Evolutionary conservation across 2,113 vertebrate genomes (phyloP).

Genomic region (Morone saxatilis): DNA sequence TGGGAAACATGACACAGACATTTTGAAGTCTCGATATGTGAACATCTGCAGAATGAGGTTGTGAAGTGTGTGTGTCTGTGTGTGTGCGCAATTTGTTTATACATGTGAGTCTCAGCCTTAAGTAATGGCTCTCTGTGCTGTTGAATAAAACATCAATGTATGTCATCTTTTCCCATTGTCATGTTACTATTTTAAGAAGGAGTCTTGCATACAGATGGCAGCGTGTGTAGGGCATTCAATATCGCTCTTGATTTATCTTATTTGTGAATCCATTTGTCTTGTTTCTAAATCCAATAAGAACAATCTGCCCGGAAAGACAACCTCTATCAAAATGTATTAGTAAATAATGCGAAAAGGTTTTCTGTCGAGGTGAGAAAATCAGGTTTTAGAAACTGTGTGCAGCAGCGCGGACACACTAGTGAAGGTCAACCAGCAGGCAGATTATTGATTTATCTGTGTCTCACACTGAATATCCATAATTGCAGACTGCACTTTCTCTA

Average conservation of each 20-base stretch:
- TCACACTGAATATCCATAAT: conserved; percentile 20
- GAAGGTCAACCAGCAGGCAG: conserved; percentile 61
- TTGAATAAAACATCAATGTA: conserved; percentile 72
- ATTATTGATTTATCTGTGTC: conserved; percentile 25
- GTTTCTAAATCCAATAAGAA: conserved; percentile 38
- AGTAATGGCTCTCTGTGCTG: conserved; percentile 45
- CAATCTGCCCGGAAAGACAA: conserved; percentile 10
- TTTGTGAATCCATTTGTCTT: conserved; percentile 59
- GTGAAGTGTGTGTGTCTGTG: background rate
- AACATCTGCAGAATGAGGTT: background rate
- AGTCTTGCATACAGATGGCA: conserved; percentile 1
- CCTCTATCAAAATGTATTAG: conserved; percentile 32
- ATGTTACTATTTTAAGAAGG: conserved; percentile 50
- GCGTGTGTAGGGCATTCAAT: conserved; percentile 6
- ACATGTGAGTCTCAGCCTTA: conserved; percentile 18
- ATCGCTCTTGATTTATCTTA: conserved; percentile 33
- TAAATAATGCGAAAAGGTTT: conserved; percentile 47
- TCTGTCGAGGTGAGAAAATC: conserved; percentile 41
- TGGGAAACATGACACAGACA: background rate
- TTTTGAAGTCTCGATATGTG: conserved; percentile 5
- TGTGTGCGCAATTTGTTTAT: conserved; percentile 11
- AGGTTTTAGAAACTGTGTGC: conserved; percentile 1
- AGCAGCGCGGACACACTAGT: background rate
- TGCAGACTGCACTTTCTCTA: background rate
- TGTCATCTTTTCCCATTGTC: conserved; percentile 33